A percentile compares a stretch with the other conserved stretches of the same genome.
These are phyloP conservation scores for Zoroaster sp. DNA, from an alignment of 53 echinoderm and acorn worm genomes.

Conservation along the genomic window DNA sequence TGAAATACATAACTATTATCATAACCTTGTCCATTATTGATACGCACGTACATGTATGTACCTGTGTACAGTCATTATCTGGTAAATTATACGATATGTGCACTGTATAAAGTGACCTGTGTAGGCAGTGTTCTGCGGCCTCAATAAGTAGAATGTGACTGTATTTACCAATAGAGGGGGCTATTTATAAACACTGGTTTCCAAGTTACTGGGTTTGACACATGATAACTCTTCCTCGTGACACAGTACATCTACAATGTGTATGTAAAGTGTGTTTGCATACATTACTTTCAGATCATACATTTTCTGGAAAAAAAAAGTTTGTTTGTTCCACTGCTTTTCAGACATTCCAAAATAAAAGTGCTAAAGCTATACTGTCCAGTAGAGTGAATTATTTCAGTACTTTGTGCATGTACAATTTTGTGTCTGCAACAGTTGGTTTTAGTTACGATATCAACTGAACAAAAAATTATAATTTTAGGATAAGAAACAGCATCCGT, in stretches of 20 bases:
- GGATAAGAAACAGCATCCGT: too few relatives aligned
- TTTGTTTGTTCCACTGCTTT: too few relatives aligned
- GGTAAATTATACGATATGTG: background rate
- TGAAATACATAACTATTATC: background rate
- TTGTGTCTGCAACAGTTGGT: too few relatives aligned
- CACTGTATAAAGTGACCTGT: background rate
- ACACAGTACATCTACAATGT: background rate
- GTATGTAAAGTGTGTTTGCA: too few relatives aligned
- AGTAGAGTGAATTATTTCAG: too few relatives aligned
- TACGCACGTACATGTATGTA: background rate
- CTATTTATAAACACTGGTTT: background rate
- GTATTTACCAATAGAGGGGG: conserved; percentile 24
- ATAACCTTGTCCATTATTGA: background rate
- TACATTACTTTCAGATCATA: too few relatives aligned
- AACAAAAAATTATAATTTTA: too few relatives aligned
- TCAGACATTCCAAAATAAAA: too few relatives aligned
- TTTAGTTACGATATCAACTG: too few relatives aligned
- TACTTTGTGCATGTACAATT: too few relatives aligned
- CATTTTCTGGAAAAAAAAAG: too few relatives aligned
- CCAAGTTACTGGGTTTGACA: background rate
- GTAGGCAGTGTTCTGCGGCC: background rate
- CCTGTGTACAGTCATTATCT: background rate
- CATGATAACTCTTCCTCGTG: background rate
- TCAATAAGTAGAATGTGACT: background rate
- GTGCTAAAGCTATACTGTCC: too few relatives aligned